A percentile compares a stretch with the other conserved stretches of the same genome.
Conservation (phyloP, 2,113 vertebrate genomes). For the Tylochromis polylepis region DNA sequence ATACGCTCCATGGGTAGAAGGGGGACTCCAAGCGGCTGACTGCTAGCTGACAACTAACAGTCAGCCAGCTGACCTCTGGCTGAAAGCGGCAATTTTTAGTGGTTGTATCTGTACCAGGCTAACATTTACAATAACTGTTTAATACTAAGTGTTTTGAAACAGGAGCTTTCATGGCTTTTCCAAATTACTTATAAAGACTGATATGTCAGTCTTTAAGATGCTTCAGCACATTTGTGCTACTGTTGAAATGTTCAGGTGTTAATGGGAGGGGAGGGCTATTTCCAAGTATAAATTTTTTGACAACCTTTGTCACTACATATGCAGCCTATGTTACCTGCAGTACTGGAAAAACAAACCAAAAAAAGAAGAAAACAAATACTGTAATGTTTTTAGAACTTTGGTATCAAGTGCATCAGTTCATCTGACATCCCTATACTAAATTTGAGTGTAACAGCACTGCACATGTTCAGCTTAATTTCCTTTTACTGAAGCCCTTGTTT, state of each 20-base stretch:
- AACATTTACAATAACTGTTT: not conserved
- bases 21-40: not conserved
- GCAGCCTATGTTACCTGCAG: not conserved
- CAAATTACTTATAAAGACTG: not conserved
- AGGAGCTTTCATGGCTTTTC: not conserved
- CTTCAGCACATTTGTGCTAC: not conserved
- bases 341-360: not conserved
- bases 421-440: not conserved
- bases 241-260: not conserved
- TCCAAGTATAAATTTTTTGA: not conserved
- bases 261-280: not conserved
- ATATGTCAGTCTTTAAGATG: not conserved
- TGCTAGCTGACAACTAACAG: not conserved
- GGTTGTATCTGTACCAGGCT: not conserved
- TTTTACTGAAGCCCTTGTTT: not conserved
- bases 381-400: not conserved
- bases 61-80: not conserved
- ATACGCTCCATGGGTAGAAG: not conserved
- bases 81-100: not conserved
- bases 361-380: not conserved
- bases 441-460: slow-evolving; percentile 32
- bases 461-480: slow-evolving; percentile 16
- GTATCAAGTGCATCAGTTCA: not conserved
- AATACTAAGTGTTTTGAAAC: not conserved
- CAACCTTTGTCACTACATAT: not conserved